Evolutionary conservation across 2,888 invertebrate species (phyloP).

Genomic region (Pyrocoelia pectoralis): DNA sequence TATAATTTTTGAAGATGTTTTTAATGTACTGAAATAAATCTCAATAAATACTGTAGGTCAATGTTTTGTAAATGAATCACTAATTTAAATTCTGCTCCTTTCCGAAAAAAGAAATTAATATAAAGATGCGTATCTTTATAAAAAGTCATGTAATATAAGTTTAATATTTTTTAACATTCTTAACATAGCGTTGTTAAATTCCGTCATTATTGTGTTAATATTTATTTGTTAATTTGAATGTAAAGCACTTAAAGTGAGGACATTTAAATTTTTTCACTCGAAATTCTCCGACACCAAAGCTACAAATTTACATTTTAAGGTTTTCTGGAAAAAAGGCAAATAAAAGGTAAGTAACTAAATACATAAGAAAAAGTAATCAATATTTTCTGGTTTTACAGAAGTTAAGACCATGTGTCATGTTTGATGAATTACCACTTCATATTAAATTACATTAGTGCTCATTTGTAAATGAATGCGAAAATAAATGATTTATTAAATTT

Average conservation of each 20-base stretch:
- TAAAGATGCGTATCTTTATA: conserved; percentile 3
- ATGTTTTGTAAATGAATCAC: conserved; percentile 9
- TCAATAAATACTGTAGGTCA: conserved; percentile 1
- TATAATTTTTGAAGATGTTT: background rate
- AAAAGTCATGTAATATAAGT: background rate
- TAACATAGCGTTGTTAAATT: background rate
- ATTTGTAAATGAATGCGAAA: conserved; percentile 38
- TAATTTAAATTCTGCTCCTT: conserved; percentile 1
- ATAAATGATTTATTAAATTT: conserved; percentile 40
- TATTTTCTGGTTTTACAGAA: conserved; percentile 24
- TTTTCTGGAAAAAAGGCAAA: background rate
- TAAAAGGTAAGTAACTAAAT: background rate
- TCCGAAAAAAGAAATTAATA: background rate
- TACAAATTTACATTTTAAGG: background rate
- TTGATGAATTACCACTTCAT: conserved; percentile 38
- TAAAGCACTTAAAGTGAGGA: background rate
- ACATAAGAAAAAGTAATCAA: conserved; percentile 23
- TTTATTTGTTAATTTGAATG: conserved; percentile 7
- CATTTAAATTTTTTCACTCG: background rate
- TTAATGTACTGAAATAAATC: background rate
- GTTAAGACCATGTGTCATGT: conserved; percentile 34
- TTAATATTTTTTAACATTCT: conserved; percentile 9
- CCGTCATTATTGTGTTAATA: conserved; percentile 2
- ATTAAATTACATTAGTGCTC: conserved; percentile 39
- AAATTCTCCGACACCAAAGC: background rate